phyloP scores from a whole-genome alignment of 2,113 vertebrate genomes.

The Melanocharis versteri region DNA sequence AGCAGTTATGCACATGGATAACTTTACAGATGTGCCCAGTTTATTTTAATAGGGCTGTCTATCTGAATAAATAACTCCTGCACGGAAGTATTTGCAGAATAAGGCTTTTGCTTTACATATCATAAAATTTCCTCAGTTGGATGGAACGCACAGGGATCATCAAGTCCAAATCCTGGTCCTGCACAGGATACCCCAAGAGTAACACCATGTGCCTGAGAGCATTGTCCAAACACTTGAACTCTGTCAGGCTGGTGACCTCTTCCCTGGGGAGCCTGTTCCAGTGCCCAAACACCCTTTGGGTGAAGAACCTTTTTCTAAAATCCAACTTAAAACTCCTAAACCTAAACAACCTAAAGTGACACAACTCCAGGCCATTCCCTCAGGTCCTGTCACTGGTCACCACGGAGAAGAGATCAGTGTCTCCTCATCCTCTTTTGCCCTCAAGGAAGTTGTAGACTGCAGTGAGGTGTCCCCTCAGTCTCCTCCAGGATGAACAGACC shows the following conservation, averaged over 20 bases:
- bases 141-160: background rate
- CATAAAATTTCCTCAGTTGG: background rate
- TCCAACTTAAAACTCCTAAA: background rate
- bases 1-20: background rate
- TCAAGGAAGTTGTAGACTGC: background rate
- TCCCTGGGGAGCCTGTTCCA: background rate
- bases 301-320: background rate
- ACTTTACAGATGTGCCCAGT: background rate
- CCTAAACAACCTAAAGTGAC: too few relatives aligned
- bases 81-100: background rate
- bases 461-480: background rate
- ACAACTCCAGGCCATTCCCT: background rate
- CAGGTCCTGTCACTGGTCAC: background rate
- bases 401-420: background rate
- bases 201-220: background rate
- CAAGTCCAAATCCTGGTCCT: background rate
- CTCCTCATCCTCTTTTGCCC: fast-evolving
- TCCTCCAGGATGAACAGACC: background rate
- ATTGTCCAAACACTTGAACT: background rate
- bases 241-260: background rate
- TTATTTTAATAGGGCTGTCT: background rate
- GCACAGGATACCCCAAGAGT: background rate
- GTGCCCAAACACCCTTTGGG: fast-evolving
- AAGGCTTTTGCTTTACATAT: background rate
- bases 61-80: background rate